Base-by-base conservation (phyloP, 2,113 vertebrate species). In the Pteruthius melanotis region DNA sequence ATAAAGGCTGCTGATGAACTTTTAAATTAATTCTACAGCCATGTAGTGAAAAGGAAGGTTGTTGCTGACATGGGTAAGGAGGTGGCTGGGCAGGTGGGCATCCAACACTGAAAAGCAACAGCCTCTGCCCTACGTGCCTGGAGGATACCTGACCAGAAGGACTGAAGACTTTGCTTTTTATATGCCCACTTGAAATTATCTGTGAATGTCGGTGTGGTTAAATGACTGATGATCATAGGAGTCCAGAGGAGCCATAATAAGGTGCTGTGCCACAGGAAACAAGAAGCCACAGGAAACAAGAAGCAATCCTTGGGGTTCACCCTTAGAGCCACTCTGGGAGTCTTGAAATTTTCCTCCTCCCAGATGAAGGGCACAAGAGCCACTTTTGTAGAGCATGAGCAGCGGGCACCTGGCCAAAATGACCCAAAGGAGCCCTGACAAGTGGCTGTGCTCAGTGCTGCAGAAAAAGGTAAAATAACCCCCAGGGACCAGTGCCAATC, bases 171-270 rank as follows among this genome's bases (percentile, higher is more conserved):
- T 66, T 66, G 23, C 13, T 50, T 81, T 24, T 59, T 26, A 45
- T n/a, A 12, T 52, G 19, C 13, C 28, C 20, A 26, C 20, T 33
- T 60, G 53, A 65, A 75, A 39, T 37, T 9, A 53, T 6, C 23
- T 0, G 0, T 59, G 33, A 52, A 59, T 66, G 13, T n/a, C 0
- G 7, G 28, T 45, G 45, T 66, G 44, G 37, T 45, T 19, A 52
- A 39, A 24, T 60, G 68, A 37, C 33, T 81, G 60, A 59, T 74
- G 52, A 45, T 37, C 52, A 30, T n/a, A 59, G 15, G 66, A 44
- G 30, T 40, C 24, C n/a, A 40, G 53, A 75, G 59, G 20, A 72
- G 5, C 44, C 9, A 24, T 65, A 23, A 26, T 17, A 65, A 72
- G 10, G 24, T 64, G 28, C 37, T 59, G 6, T n/a, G 52, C 11